phyloP scores from a whole-genome alignment of 64 coral and sea anemone species.

The Montipora capricornis region DNA sequence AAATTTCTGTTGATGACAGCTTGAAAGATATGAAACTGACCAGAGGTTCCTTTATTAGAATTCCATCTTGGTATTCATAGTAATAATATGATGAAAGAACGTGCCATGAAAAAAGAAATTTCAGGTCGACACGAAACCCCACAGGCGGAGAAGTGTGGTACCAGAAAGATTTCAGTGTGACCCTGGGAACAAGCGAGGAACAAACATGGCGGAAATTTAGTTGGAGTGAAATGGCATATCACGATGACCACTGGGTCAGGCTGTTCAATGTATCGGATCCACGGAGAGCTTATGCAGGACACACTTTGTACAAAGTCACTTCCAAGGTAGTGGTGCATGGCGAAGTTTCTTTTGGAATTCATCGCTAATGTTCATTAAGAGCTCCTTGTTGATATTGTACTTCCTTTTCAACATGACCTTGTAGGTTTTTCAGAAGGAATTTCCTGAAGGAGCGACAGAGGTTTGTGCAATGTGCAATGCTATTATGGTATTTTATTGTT shows the following conservation, averaged over 20 bases:
- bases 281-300: slow-evolving; percentile 80
- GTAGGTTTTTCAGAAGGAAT: slow-evolving; percentile 87
- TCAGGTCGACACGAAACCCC: too few relatives aligned
- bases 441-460: slow-evolving; percentile 85
- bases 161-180: neutral
- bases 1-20: too few relatives aligned
- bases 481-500: neutral
- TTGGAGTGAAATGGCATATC: neutral
- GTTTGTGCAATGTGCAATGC: slow-evolving; percentile 10
- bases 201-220: neutral
- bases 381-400: too few relatives aligned
- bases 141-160: too few relatives aligned
- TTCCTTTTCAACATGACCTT: neutral
- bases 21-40: too few relatives aligned
- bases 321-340: slow-evolving; percentile 24
- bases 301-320: slow-evolving; percentile 76
- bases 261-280: slow-evolving; percentile 95
- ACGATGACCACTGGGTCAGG: slow-evolving; percentile 80
- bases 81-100: too few relatives aligned
- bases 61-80: too few relatives aligned
- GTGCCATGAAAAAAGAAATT: too few relatives aligned
- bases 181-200: neutral
- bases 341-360: neutral
- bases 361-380: too few relatives aligned
- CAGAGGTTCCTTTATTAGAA: too few relatives aligned